Conservation (phyloP, 1,140 invertebrate genomes). For the Macrocentrus cingulum region DNA sequence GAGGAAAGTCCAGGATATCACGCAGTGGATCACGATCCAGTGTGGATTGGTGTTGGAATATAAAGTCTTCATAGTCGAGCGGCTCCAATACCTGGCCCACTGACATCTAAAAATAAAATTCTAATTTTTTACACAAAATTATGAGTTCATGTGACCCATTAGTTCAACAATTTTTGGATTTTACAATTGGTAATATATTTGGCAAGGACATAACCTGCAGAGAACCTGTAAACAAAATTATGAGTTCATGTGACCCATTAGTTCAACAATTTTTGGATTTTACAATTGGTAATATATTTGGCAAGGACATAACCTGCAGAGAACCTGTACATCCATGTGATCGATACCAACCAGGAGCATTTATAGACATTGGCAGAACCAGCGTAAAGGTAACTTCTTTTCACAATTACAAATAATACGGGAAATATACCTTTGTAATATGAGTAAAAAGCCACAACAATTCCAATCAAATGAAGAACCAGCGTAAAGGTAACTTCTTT, state of each 20-base stretch:
- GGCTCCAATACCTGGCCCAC: no score
- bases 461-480: constrained; percentile 47
- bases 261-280: constrained; percentile 45
- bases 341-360: constrained; percentile 48
- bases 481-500: constrained; percentile 34
- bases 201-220: constrained; percentile 38
- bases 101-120: no score
- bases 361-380: constrained; percentile 48
- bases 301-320: constrained; percentile 50
- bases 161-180: constrained; percentile 45
- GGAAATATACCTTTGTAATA: constrained; percentile 41
- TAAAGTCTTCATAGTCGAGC: no score
- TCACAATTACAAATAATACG: neutral
- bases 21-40: constrained; percentile 80
- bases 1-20: constrained; percentile 79
- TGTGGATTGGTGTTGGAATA: constrained; percentile 70
- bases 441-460: constrained; percentile 48
- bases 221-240: no score
- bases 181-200: constrained; percentile 42
- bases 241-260: neutral
- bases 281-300: constrained; percentile 49
- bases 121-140: no score
- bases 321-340: constrained; percentile 49
- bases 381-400: constrained; percentile 34
- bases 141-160: neutral